A percentile compares a stretch with the other conserved stretches of the same genome.
These are phyloP conservation scores for Holocentrus rufus DNA, from an alignment of 2,797 vertebrate genomes.

Conservation along the genomic window DNA sequence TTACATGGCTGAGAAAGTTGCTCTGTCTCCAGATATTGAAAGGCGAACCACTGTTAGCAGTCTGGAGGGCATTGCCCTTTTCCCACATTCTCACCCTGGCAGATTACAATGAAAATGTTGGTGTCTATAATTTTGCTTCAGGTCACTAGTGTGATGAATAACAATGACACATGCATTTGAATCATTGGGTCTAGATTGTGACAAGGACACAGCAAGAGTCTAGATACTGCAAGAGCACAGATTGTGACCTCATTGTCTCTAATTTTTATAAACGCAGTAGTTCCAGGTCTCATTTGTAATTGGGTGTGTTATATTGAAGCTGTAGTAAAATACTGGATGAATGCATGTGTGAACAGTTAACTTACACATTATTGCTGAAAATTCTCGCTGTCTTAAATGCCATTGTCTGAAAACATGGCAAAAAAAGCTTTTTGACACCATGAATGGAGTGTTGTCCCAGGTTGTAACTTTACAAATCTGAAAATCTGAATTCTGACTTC, in stretches of 20 bases:
- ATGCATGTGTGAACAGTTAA: too few relatives aligned
- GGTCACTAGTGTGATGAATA: constrained; percentile 29
- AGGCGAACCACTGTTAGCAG: constrained; percentile 35
- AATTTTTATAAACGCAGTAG: background rate
- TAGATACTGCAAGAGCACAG: background rate
- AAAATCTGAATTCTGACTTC: too few relatives aligned
- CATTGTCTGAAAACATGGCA: too few relatives aligned
- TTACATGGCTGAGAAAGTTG: constrained; percentile 65
- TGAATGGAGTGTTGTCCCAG: too few relatives aligned
- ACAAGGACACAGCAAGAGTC: background rate
- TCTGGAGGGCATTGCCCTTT: constrained; percentile 61
- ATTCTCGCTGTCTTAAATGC: too few relatives aligned
- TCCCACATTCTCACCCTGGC: constrained; percentile 57
- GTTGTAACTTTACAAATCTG: too few relatives aligned
- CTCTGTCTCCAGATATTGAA: constrained; percentile 49
- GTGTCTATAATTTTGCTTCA: constrained; percentile 37
- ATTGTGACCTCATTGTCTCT: background rate
- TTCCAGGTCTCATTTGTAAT: background rate
- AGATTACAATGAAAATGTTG: constrained; percentile 50
- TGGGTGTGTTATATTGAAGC: constrained; percentile 4
- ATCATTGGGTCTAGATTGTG: constrained; percentile 15
- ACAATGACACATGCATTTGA: constrained; percentile 28
- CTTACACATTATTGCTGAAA: too few relatives aligned
- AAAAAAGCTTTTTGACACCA: too few relatives aligned
- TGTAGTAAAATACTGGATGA: too few relatives aligned